Conservation (phyloP, 2,888 invertebrate species). For the Actias luna region DNA sequence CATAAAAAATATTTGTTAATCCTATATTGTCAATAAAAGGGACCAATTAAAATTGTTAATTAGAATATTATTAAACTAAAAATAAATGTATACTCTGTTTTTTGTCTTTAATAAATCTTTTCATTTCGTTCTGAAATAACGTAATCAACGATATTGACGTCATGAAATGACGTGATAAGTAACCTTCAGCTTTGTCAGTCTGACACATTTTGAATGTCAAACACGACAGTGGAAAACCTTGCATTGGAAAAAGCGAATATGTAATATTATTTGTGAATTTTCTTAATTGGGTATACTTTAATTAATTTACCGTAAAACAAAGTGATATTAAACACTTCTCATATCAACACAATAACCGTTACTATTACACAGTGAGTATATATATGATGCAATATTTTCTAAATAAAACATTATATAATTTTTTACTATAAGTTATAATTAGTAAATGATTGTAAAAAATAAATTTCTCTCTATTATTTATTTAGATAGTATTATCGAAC, state of each 20-base stretch:
- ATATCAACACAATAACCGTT: not conserved
- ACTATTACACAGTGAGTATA: conserved; percentile 22
- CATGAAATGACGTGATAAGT: not conserved
- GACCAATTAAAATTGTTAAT: not conserved
- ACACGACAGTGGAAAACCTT: not conserved
- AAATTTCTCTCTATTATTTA: not conserved
- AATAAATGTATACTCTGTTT: not conserved
- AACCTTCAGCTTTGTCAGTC: not conserved
- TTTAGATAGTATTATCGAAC: not conserved
- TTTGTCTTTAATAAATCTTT: conserved; percentile 1
- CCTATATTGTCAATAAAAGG: not conserved
- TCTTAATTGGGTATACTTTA: not conserved
- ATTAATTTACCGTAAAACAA: not conserved
- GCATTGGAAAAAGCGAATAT: not conserved
- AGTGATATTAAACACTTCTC: not conserved
- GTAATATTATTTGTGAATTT: not conserved
- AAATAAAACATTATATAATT: conserved; percentile 54
- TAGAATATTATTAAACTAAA: not conserved
- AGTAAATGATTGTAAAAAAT: not conserved
- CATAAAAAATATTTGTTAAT: not conserved
- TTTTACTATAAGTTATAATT: conserved; percentile 10
- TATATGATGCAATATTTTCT: conserved; percentile 59
- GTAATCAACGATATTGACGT: not conserved
- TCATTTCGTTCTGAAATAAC: conserved; percentile 5
- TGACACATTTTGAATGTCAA: conserved; percentile 5